These are phyloP conservation scores for Cylas formicarius DNA, from an alignment of 1,140 invertebrate species.

Conservation along the genomic window DNA sequence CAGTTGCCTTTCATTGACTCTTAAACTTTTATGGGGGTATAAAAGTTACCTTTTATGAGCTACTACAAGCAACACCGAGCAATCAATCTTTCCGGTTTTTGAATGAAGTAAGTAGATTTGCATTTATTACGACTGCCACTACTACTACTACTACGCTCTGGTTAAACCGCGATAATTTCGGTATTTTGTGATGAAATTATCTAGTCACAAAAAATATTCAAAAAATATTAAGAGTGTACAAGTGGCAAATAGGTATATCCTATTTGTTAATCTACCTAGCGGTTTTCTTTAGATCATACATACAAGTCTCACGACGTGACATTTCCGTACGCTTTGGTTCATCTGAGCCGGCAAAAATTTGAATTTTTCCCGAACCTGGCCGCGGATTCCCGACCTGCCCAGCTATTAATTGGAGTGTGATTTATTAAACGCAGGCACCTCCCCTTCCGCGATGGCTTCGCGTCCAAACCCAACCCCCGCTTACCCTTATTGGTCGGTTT, in stretches of 20 bases:
- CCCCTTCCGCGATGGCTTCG: constrained; percentile 37
- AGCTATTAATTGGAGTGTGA: constrained; percentile 20
- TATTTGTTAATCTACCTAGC: no score
- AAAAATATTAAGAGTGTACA: no score
- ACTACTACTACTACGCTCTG: no score
- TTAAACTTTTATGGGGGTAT: constrained; percentile 41
- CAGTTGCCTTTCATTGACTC: constrained; percentile 38
- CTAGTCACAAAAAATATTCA: no score
- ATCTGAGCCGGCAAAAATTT: not conserved
- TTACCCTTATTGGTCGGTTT: constrained; percentile 28
- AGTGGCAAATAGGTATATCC: no score
- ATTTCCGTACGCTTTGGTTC: not conserved
- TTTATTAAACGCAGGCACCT: constrained; percentile 27
- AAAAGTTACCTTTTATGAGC: constrained; percentile 43
- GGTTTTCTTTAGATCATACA: not conserved
- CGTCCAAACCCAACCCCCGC: constrained; percentile 12
- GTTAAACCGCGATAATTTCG: no score
- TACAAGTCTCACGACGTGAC: not conserved
- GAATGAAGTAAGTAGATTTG: constrained; percentile 13
- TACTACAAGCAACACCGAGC: constrained; percentile 28
- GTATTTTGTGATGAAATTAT: no score
- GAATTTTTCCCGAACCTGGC: no score
- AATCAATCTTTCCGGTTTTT: constrained; percentile 33
- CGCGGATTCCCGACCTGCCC: not conserved
- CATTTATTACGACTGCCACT: no score